Evolutionary conservation across 1,140 invertebrate genomes (phyloP), one percentile per base, ranked within the genome.

Genomic region (Lanistes nyassanus): DNA sequence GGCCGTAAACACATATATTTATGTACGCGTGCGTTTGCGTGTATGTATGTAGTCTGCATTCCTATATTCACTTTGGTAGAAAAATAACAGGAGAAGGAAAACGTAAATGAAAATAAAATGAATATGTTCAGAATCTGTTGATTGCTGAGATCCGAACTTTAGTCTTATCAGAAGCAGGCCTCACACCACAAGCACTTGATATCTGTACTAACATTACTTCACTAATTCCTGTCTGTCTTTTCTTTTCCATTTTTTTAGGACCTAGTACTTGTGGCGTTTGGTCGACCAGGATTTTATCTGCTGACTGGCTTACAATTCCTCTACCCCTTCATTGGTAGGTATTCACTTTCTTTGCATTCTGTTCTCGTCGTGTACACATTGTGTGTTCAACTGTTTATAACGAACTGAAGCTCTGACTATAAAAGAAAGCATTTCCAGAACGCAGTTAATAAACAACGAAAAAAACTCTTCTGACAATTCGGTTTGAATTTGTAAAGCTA

Each of bases 241-340:
- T 34, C 39, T 19, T 76, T 65, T 55, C 53, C 64, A 26, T 85
- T 78, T n/a, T n/a, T n/a, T 73, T 81, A 91, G 89, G 95, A 94
- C 71, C 91, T 96, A 76, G 94, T 96, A 92, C 91, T 94, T 78
- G 93, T 94, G 4, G 93, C 95, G 26, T 96, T 95, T 88, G 95
- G 95, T 29, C 91, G 91, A 84, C 90, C 93, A 64, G 95, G 95
- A 19, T 96, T 94, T 89, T 93, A 94, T 81, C 88, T 96, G 56
- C 89, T 96, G 4, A 94, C 94, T 0, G 86, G 92, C 36, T 89
- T 96, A 62, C 95, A 97, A 85, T 95, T 96, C 83, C 91, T 95
- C 79, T 96, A 96, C 90, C 95, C 95, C 21, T 94, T 96, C 80
- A 94, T 96, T 83, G 95, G 95, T 95, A 91, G 91, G 90, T 89